Percentiles rank a stretch among this genome's conserved stretches.
These are phyloP conservation scores for Brachionus calyciflorus DNA, from an alignment of 1,140 invertebrate species.

Conservation along the genomic window DNA sequence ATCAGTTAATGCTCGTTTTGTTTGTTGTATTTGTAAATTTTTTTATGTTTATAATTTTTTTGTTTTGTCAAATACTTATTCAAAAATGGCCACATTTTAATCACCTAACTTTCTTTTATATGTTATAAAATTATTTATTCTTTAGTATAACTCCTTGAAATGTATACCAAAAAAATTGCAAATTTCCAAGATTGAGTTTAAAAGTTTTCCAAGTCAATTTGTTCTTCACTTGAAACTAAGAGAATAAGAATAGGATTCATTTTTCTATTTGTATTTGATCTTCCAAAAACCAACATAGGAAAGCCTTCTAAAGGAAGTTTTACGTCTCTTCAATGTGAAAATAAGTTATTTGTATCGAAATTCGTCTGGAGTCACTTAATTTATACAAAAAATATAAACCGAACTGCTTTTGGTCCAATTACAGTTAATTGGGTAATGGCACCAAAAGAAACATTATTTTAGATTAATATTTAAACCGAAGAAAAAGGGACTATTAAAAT, in stretches of 20 bases:
- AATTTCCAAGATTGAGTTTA: not conserved
- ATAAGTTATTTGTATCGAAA: not conserved
- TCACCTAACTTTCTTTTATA: too few relatives aligned
- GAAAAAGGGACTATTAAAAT: not conserved
- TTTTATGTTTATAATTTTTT: too few relatives aligned
- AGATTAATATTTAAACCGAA: not conserved
- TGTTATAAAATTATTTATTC: too few relatives aligned
- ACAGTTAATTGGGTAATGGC: not conserved
- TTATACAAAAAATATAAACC: not conserved
- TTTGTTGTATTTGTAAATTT: too few relatives aligned
- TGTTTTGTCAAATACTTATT: too few relatives aligned
- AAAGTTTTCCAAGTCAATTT: not conserved
- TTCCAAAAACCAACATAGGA: not conserved
- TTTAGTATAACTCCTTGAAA: too few relatives aligned
- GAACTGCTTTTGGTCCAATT: not conserved
- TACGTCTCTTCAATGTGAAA: not conserved
- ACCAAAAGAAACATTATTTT: too few relatives aligned
- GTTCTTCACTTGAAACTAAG: slow-evolving; percentile 12
- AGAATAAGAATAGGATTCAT: not conserved
- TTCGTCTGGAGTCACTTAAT: not conserved
- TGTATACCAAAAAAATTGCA: not conserved
- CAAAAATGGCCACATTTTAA: too few relatives aligned
- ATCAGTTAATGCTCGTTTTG: too few relatives aligned
- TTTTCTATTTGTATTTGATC: slow-evolving; percentile 7
- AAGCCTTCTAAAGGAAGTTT: not conserved